A percentile compares a stretch with the other conserved stretches of the same genome.
phyloP scores from a whole-genome alignment of 2,888 invertebrate species.

The Hyposoter didymator region DNA sequence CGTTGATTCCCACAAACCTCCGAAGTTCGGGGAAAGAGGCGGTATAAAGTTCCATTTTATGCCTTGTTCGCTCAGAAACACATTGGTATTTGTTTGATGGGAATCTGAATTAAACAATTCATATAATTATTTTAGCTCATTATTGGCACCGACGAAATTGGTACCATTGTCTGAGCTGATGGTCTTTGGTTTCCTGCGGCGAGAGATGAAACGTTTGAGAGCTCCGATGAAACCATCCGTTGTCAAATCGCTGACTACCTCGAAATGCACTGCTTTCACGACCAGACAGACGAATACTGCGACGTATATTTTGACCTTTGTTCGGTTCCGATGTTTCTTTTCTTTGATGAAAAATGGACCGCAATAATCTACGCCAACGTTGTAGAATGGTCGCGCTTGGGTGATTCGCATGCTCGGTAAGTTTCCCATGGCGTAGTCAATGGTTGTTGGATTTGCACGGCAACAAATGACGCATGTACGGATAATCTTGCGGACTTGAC shows the following conservation, averaged over 20 bases:
- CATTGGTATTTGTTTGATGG: neutral
- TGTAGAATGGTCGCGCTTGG: conserved; percentile 68
- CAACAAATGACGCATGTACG: conserved; percentile 70
- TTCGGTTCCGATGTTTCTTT: conserved; percentile 62
- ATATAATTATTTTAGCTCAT: neutral
- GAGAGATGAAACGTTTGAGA: conserved; percentile 75
- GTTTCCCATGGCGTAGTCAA: conserved; percentile 72
- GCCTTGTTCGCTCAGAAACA: neutral
- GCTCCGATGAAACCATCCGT: conserved; percentile 77
- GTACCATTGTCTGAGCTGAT: conserved; percentile 77
- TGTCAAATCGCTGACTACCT: conserved; percentile 74
- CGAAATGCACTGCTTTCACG: conserved; percentile 77
- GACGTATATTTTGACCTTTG: conserved; percentile 60
- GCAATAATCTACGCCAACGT: conserved; percentile 72
- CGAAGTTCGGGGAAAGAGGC: neutral
- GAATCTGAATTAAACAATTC: neutral
- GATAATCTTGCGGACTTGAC: conserved; percentile 66
- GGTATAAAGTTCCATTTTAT: neutral
- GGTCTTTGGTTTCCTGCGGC: conserved; percentile 71
- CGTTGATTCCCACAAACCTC: neutral
- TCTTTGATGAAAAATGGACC: conserved; percentile 48
- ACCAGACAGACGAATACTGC: conserved; percentile 75
- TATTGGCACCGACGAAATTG: conserved; percentile 72
- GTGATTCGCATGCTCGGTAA: conserved; percentile 64
- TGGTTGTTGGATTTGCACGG: conserved; percentile 62